Evolutionary conservation across 2,797 vertebrate species (phyloP).

Genomic region (Capromys pilorides): DNA sequence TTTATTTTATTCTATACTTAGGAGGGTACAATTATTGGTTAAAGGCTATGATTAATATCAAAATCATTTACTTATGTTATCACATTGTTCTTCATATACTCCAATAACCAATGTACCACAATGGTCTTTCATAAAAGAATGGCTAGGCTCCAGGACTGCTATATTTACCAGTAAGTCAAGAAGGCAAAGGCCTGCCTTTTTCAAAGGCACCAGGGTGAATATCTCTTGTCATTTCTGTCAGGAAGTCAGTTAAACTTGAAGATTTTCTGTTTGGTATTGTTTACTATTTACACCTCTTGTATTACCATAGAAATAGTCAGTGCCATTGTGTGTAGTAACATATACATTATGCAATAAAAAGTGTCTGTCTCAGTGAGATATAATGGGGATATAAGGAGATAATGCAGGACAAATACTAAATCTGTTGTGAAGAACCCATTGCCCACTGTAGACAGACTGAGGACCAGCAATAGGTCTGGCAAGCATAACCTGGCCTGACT

Average conservation of each 20-base stretch:
- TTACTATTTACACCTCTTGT: slow-evolving; percentile 34
- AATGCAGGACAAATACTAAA: neutral
- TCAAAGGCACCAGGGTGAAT: neutral
- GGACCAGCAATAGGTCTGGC: neutral
- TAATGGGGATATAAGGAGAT: neutral
- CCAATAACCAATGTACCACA: neutral
- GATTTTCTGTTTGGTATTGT: slow-evolving; percentile 66
- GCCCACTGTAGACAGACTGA: neutral
- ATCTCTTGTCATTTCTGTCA: neutral
- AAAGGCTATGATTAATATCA: neutral
- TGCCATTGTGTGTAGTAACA: slow-evolving; percentile 47
- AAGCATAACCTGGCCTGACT: neutral
- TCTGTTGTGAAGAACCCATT: neutral
- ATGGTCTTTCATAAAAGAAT: neutral
- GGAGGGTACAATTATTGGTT: neutral
- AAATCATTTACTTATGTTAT: neutral
- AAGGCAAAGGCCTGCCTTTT: neutral
- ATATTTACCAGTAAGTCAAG: neutral
- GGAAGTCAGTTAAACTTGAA: slow-evolving; percentile 37
- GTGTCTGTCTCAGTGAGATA: neutral
- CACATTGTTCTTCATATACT: slow-evolving; percentile 14
- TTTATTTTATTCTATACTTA: neutral
- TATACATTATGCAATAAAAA: neutral
- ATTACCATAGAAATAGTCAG: slow-evolving; percentile 43
- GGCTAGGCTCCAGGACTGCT: neutral